Percentiles rank a stretch among this genome's conserved stretches.
phyloP scores from a whole-genome alignment of 2,797 vertebrate species.

The Poeciliopsis paucimaculata region DNA sequence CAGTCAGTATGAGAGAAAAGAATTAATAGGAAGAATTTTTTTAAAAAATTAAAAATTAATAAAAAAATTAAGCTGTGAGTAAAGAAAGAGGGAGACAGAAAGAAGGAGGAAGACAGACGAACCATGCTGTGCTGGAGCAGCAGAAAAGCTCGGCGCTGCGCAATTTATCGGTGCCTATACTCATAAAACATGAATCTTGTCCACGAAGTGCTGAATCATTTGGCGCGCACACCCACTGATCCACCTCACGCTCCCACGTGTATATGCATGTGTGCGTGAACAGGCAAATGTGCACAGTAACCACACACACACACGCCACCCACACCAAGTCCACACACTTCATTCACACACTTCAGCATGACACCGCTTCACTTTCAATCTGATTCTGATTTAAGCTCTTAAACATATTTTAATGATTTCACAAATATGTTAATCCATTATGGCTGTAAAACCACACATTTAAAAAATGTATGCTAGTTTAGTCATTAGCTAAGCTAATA shows the following conservation, averaged over 20 bases:
- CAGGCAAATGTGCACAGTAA: constrained; percentile 44
- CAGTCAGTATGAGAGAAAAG: constrained; percentile 22
- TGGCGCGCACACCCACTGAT: constrained; percentile 52
- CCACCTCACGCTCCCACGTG: constrained; percentile 58
- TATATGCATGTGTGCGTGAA: constrained; percentile 41
- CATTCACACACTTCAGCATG: constrained; percentile 17
- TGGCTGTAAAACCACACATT: background rate
- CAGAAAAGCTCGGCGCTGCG: constrained; percentile 48
- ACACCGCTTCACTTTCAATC: constrained; percentile 19
- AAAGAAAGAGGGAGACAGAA: background rate
- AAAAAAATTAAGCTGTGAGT: constrained; percentile 6
- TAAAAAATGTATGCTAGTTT: background rate
- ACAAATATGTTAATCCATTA: background rate
- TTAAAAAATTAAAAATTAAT: background rate
- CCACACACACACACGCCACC: constrained; percentile 15
- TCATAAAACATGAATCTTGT: constrained; percentile 80
- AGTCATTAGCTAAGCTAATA: background rate
- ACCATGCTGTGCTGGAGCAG: constrained; percentile 48
- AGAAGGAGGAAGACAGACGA: constrained; percentile 12
- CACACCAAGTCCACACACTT: constrained; percentile 35
- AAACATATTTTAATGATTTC: constrained; percentile 8
- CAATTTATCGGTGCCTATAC: constrained; percentile 68
- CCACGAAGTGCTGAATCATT: constrained; percentile 75
- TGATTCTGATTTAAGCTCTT: background rate
- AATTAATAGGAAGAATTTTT: background rate